These are phyloP conservation scores for Phrynosoma platyrhinos DNA, from an alignment of 2,113 vertebrate genomes.

Conservation along the genomic window DNA sequence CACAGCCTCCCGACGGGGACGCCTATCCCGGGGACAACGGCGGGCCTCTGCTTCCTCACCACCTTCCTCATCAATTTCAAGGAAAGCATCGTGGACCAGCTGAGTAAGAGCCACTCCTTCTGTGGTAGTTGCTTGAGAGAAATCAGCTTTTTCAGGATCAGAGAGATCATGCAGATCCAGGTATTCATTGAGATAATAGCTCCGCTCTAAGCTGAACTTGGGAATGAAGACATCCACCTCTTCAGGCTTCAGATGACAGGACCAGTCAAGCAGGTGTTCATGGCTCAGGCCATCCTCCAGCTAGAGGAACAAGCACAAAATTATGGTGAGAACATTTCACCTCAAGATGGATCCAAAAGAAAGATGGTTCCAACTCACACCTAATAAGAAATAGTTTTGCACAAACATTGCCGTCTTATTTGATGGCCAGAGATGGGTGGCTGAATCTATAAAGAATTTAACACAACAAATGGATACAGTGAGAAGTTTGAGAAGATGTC, in stretches of 20 bases:
- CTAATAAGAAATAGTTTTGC: not conserved
- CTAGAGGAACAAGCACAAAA: constrained; percentile 48
- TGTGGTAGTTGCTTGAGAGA: constrained; percentile 34
- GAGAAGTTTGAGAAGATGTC: not conserved
- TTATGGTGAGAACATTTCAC: not conserved
- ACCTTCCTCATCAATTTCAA: constrained; percentile 23
- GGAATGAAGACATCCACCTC: constrained; percentile 74
- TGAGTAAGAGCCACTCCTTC: not conserved
- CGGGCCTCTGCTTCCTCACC: not conserved
- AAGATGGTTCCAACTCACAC: not conserved
- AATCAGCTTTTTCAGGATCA: constrained; percentile 73
- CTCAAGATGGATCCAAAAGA: not conserved
- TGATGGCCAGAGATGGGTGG: not conserved
- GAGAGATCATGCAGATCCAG: constrained; percentile 71
- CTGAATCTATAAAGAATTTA: not conserved
- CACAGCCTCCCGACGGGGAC: not conserved
- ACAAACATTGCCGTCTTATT: not conserved
- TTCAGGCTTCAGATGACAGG: constrained; percentile 57
- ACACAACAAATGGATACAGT: not conserved
- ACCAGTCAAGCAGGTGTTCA: constrained; percentile 69
- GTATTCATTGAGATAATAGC: constrained; percentile 59
- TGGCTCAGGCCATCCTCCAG: constrained; percentile 66
- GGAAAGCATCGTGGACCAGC: not conserved
- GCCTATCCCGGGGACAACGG: not conserved
- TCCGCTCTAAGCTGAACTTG: constrained; percentile 75